Percentiles rank a stretch among this genome's conserved stretches.
Conservation (phyloP, 2,113 vertebrate species). For the Tetraodon nigroviridis region DNA sequence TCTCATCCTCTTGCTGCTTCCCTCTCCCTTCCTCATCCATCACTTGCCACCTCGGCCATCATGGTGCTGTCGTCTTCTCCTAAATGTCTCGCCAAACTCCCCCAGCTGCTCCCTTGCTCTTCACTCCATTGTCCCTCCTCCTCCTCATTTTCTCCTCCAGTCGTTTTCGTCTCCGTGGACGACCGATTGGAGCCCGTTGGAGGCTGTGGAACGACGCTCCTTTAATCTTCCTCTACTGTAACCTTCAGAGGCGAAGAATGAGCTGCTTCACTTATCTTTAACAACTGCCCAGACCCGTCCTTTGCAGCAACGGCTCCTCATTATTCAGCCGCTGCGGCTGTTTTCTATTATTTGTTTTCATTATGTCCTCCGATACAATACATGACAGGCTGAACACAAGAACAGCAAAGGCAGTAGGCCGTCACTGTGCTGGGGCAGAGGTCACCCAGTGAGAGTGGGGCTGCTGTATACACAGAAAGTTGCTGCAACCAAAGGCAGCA, state of each 20-base stretch:
- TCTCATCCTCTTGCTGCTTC: conserved; percentile 32
- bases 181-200: conserved; percentile 59
- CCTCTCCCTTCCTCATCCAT: conserved; percentile 60
- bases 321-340: conserved; percentile 28
- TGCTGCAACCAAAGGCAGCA: conserved; percentile 15
- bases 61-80: conserved; percentile 66
- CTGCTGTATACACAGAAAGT: background rate
- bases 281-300: conserved; percentile 36
- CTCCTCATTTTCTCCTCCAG: conserved; percentile 24
- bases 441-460: background rate
- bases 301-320: conserved; percentile 26
- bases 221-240: conserved; percentile 74
- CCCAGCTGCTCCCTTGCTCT: conserved; percentile 49
- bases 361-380: conserved; percentile 47
- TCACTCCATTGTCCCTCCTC: conserved; percentile 50
- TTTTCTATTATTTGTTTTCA: conserved; percentile 69
- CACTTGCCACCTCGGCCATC: conserved; percentile 69
- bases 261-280: conserved; percentile 49
- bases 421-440: background rate
- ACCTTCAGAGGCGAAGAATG: conserved; percentile 61
- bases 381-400: conserved; percentile 27
- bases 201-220: conserved; percentile 58
- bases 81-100: conserved; percentile 64
- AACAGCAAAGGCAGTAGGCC: conserved; percentile 21
- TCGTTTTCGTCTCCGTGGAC: conserved; percentile 41